Base-by-base conservation (phyloP, 2,888 invertebrate genomes). In the Megalurothrips usitatus region DNA sequence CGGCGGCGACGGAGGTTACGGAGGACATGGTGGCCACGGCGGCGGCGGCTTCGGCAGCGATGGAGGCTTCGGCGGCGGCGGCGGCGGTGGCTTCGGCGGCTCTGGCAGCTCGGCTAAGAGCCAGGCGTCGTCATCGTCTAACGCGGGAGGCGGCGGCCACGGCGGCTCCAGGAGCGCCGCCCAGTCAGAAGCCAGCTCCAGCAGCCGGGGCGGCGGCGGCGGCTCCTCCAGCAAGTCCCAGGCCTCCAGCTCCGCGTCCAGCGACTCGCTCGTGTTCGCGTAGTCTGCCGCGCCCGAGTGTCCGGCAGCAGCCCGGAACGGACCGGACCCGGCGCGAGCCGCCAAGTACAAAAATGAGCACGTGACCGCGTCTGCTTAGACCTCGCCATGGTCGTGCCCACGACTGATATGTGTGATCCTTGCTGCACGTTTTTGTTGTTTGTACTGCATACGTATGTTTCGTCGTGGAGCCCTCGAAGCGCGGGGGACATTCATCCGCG, bases 181-280 rank as follows among this genome's bases (percentile, higher is more conserved):
- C 6, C 68, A 75, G 26, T 23, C 68, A 11, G 23, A 75, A 26
- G 23, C 68, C 10, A 75, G 68, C 68, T 6, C 68, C 23, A 68
- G 23, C 68, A 75, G 68, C 26, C 8, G 68, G 1, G 68, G 68
- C 68, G 68, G 68, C 68, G 68, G 68, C 26, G 68, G 11, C 26
- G 68, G 68, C 26, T 23, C 68, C 68, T 26, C 23, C 68, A 75
- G 68, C 26, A 23, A 26, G 68, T 68, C 68, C 8, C 68, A 68
- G 68, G 68, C 68, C 68, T 23, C 26, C 23, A 75, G 68, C 68
- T 75, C 68, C 9, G 68, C 68, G 23, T 75, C 68, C 68, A 75
- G 68, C 23, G 68, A 75, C 68, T 75, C 68, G 12, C 68, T 75
- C 12, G 68, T 75, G 23, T 75, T 75, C 68, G 26, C 23, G 23